Base-by-base conservation (phyloP, 2,113 vertebrate species). In the Melanerpes aurifrons region DNA sequence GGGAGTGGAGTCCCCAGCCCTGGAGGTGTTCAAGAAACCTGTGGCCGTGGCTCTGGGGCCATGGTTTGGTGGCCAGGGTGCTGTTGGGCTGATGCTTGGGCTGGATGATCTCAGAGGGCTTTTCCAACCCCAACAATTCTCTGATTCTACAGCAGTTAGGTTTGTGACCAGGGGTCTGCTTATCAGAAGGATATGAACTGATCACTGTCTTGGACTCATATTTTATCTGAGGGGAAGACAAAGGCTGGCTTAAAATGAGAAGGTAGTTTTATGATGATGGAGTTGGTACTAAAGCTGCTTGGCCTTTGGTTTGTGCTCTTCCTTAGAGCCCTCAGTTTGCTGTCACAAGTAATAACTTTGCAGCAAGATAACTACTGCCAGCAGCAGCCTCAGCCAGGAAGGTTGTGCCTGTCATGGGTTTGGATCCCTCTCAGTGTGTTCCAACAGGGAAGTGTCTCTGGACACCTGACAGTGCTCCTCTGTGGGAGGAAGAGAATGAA, bases 301-400 rank as follows among this genome's bases (percentile, higher is more conserved):
- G 20, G 31, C 37, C 45, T 86, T 82, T 95, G 91, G 92, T 96
- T 94, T 83, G 82, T 77, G 26, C 76, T 93, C 89, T 91, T 93
- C 78, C 69, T 82, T 74, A 70, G 77, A 91, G 29, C 20, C 45
- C 95, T 61, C 20, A 35, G 90, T 96, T 64, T 87, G 75, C 74
- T 96, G 91, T 94, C 91, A 93, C 61, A 87, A 82, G 68, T 91
- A 92, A 80, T 93, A 76, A 85, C 79, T 94, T 94, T 25, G 78
- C 86, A 95, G 86, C 78, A 35, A 85, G 87, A 85, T 84, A 90
- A 87, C 71, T 53, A 80, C 14, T 94, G 91, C 91, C 72, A 80
- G 9, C 19, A 29, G 94, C 73, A 82, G 86, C 82, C 78, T 91
- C 92, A 71, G 91, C 91, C 82, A 29, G 91, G 81, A 79, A 87